Percentiles rank a stretch among this genome's conserved stretches.
phyloP scores from a whole-genome alignment of 2,113 vertebrate species.

The Gobiocypris rarus region DNA sequence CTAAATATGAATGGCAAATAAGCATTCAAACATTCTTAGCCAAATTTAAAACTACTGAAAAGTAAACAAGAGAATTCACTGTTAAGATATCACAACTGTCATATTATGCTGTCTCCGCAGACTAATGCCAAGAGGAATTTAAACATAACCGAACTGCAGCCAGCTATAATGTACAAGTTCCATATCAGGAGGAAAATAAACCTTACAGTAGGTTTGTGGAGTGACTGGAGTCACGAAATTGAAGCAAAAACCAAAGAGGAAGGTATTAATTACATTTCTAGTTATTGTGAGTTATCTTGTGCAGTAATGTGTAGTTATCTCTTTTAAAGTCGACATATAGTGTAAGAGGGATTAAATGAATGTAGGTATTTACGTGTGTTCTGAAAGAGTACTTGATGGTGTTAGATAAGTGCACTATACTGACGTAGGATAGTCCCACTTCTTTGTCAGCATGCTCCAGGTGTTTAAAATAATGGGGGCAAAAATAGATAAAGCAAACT shows the following conservation, averaged over 20 bases:
- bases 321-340: not conserved
- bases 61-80: not conserved
- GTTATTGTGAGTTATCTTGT: no score
- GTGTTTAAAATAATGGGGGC: not conserved
- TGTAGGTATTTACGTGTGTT: not conserved
- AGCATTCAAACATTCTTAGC: not conserved
- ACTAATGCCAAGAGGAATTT: not conserved
- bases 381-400: constrained; percentile 42
- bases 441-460: not conserved
- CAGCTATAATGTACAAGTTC: constrained; percentile 50
- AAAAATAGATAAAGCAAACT: not conserved
- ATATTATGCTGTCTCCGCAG: constrained; percentile 36
- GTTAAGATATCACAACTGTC: not conserved
- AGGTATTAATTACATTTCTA: constrained; percentile 53
- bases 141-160: constrained; percentile 61
- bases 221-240: constrained; percentile 66
- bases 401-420: constrained; percentile 37
- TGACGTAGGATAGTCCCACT: not conserved
- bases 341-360: not conserved
- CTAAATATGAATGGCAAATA: not conserved
- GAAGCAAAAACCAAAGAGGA: constrained; percentile 71
- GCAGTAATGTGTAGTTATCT: not conserved
- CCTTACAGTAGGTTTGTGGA: constrained; percentile 70
- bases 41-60: no score
- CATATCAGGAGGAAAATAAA: constrained; percentile 67